Conservation (phyloP, 1,140 invertebrate genomes). For the Cyphomyrmex costatus region DNA sequence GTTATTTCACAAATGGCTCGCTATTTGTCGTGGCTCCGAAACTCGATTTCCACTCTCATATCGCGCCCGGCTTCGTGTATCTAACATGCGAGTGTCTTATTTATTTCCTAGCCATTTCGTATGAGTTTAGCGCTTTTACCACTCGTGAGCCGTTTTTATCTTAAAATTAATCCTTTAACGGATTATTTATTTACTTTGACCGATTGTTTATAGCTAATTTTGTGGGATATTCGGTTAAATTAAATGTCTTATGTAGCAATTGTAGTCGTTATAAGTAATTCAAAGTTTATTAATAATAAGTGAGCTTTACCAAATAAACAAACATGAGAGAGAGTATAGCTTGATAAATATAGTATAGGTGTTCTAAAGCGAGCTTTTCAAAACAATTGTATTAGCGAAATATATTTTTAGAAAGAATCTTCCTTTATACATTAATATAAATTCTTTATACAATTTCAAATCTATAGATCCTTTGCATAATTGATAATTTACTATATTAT, state of each 20-base stretch:
- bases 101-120: constrained; percentile 54
- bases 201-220: neutral
- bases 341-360: neutral
- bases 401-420: neutral
- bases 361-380: constrained; percentile 7
- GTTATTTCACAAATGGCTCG: constrained; percentile 76
- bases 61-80: constrained; percentile 66
- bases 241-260: constrained; percentile 11
- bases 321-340: neutral
- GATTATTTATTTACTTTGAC: neutral
- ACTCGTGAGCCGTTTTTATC: neutral
- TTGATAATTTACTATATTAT: neutral
- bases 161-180: constrained; percentile 14
- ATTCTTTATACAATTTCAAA: neutral
- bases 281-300: neutral
- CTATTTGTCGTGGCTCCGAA: constrained; percentile 72
- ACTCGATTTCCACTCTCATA: constrained; percentile 64
- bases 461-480: neutral
- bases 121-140: constrained; percentile 39
- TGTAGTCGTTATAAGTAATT: neutral
- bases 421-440: neutral
- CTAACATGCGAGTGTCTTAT: constrained; percentile 60
- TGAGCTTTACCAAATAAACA: neutral
- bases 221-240: neutral
- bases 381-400: neutral